Conservation (phyloP, 30 jellyfish, hydroid and myxozoan species). For the Phacellophora camtschatica region DNA sequence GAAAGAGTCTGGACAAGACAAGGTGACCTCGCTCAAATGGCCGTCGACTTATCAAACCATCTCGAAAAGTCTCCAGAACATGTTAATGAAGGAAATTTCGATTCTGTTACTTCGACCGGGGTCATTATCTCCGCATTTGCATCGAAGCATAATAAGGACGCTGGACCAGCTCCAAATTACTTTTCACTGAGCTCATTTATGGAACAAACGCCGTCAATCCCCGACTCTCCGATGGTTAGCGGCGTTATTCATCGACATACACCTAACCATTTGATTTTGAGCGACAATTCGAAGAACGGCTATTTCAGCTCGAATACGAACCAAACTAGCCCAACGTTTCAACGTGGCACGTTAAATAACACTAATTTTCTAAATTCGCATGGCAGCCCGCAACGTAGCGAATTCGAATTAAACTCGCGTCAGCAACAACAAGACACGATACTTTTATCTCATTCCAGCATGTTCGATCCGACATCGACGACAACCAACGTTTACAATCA, state of each 20-base stretch:
- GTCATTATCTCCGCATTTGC: conserved; percentile 49
- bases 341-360: conserved; percentile 1
- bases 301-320: conserved; percentile 34
- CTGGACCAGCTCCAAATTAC: conserved; percentile 21
- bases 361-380: neutral
- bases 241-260: conserved; percentile 59
- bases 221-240: conserved; percentile 63
- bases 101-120: conserved; percentile 54
- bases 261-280: conserved; percentile 19
- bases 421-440: conserved; percentile 54
- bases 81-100: conserved; percentile 33
- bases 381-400: conserved; percentile 54
- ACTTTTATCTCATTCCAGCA: conserved; percentile 42
- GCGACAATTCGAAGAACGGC: conserved; percentile 60
- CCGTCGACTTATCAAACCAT: conserved; percentile 61
- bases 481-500: conserved; percentile 54
- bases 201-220: conserved; percentile 77
- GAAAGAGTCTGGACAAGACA: conserved; percentile 47
- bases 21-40: conserved; percentile 63
- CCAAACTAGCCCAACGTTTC: conserved; percentile 44
- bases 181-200: conserved; percentile 50
- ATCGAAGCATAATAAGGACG: conserved; percentile 50
- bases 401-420: conserved; percentile 40
- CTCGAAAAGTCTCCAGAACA: conserved; percentile 47
- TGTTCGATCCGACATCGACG: conserved; percentile 69